These are phyloP conservation scores for Indri indri DNA, from an alignment of 2,113 vertebrate species.

Conservation along the genomic window DNA sequence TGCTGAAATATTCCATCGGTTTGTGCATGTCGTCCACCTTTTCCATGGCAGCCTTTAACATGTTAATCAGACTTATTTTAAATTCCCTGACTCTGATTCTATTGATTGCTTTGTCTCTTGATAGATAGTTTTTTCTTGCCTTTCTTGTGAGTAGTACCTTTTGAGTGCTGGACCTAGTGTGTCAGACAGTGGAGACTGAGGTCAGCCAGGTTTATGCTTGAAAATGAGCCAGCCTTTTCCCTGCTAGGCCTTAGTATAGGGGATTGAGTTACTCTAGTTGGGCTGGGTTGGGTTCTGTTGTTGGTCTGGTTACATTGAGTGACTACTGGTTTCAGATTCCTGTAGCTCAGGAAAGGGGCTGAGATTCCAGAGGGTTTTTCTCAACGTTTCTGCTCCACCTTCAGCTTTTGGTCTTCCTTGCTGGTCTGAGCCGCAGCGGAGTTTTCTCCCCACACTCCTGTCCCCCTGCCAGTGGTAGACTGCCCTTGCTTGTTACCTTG, in stretches of 20 bases:
- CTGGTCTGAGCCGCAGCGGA: not conserved
- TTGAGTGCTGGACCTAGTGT: not conserved
- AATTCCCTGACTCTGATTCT: not conserved
- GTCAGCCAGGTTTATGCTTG: not conserved
- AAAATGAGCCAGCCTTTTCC: not conserved
- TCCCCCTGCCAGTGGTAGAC: not conserved
- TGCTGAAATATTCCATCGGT: not conserved
- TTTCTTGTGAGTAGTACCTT: not conserved
- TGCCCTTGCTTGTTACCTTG: not conserved
- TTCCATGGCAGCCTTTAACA: not conserved
- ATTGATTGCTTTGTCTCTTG: not conserved
- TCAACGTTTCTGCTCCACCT: not conserved
- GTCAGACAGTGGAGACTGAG: rapidly evolving
- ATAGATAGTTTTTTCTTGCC: not conserved
- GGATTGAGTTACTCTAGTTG: not conserved
- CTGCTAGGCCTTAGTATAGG: not conserved
- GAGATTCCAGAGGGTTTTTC: not conserved
- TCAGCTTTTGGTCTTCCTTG: not conserved
- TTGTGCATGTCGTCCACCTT: not conserved
- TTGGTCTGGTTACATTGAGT: not conserved
- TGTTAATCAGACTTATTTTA: not conserved
- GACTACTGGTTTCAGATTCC: rapidly evolving
- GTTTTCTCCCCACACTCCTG: not conserved
- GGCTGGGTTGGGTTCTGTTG: not conserved
- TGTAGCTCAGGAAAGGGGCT: rapidly evolving